Percentiles rank a stretch among this genome's conserved stretches.
phyloP scores from a whole-genome alignment of 2,797 vertebrate genomes.

The Apogon talboti region DNA sequence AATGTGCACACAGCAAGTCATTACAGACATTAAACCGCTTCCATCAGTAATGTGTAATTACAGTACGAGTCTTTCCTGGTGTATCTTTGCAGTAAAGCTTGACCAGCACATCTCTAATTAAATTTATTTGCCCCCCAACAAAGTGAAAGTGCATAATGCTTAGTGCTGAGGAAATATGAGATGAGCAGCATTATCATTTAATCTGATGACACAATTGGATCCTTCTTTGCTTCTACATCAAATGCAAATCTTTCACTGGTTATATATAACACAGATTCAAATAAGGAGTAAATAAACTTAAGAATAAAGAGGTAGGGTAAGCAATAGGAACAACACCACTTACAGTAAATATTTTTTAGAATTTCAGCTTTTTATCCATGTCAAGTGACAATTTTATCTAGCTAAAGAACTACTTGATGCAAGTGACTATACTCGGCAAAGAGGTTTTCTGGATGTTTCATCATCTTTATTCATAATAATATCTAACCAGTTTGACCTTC shows the following conservation, averaged over 20 bases:
- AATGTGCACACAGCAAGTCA: not conserved
- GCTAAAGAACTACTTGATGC: too few relatives aligned
- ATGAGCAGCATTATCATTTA: conserved; percentile 3
- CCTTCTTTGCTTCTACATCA: not conserved
- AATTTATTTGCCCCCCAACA: conserved; percentile 1
- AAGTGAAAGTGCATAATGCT: conserved; percentile 6
- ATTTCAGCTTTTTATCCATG: too few relatives aligned
- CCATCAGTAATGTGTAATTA: not conserved
- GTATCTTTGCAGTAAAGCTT: not conserved
- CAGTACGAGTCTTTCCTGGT: not conserved
- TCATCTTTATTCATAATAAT: conserved; percentile 9
- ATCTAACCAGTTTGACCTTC: conserved; percentile 4
- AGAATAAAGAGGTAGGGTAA: not conserved
- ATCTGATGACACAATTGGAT: not conserved
- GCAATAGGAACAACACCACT: too few relatives aligned
- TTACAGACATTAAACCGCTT: not conserved
- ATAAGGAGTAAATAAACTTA: not conserved
- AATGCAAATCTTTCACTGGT: not conserved
- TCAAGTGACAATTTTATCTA: too few relatives aligned
- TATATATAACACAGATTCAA: not conserved
- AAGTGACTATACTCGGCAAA: not conserved
- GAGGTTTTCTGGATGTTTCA: not conserved
- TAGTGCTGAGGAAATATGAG: not conserved
- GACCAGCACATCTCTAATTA: conserved; percentile 1
- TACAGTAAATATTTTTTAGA: too few relatives aligned